Base-by-base conservation (phyloP, 1,140 invertebrate genomes). In the Brachionus plicatilis region DNA sequence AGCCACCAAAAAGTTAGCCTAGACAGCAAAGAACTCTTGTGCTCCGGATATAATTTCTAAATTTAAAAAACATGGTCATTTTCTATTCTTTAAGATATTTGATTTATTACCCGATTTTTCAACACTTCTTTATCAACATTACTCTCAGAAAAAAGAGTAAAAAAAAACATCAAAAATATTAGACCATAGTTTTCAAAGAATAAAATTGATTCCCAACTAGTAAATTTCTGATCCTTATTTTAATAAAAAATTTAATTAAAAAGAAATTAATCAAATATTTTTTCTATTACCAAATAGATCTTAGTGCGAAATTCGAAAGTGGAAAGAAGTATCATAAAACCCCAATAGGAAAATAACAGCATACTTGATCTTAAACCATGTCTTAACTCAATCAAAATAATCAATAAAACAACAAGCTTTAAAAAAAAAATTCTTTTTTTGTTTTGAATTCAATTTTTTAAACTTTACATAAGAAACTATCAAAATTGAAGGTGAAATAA, bases 1-100 rank as follows among this genome's bases (percentile, higher is more conserved):
- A 82, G 24, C 79, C 79, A 82, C 79, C 79, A 82, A 68, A 82
- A 82, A 29, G 79, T 82, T 12, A 82, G 24, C 12, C 79, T 60
- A 45, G 79, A 82, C n/a, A 82, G n/a, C 14, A 82, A 65, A 27
- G 79, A 27, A 43, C 53, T 6, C 8, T 9, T 68, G n/a, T 82
- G 17, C 33, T 82, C 79, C 3, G 79, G 79, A 66, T 82, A 82
- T 65, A 45, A 20, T 82, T 82, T 82, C 79, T 80, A 20, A 29
- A 37, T 4, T 37, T 45, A 24, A 78, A n/a, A 47, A 60, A 24
- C 1, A 50, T 47, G n/a, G n/a, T 47, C 4, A 60, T 37, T 33
- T 11, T 41, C 11, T 8, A 2, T n/a, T 43, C 9, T 37, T 72
- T 37, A 4, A 11, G 37, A n/a, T 43, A 17, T 14, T 27, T 41